These are phyloP conservation scores for Dusona sp. DNA, from an alignment of 2,888 invertebrate genomes.

Conservation along the genomic window DNA sequence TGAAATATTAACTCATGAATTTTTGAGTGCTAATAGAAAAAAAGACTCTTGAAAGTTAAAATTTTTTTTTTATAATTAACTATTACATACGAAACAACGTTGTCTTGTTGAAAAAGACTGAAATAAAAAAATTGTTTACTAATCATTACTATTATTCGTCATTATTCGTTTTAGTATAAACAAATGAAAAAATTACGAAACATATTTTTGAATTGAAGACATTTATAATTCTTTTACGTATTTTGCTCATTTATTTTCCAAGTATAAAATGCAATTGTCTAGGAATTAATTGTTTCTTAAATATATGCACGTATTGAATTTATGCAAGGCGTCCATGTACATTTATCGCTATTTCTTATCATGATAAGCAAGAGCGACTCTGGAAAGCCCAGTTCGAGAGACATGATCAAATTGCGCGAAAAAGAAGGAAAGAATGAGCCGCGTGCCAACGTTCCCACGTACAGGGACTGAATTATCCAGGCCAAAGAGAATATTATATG, in stretches of 20 bases:
- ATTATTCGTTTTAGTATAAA: too few species aligned
- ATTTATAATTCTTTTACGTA: not conserved
- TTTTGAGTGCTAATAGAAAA: not conserved
- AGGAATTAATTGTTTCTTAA: not conserved
- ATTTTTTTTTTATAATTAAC: too few species aligned
- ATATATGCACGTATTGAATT: not conserved
- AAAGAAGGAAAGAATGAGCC: constrained; percentile 61
- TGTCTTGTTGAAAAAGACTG: too few species aligned
- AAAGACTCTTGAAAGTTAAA: too few species aligned
- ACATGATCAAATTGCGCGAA: constrained; percentile 48
- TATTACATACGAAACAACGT: too few species aligned
- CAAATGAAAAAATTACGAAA: too few species aligned
- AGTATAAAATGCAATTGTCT: not conserved
- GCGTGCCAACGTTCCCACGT: constrained; percentile 79
- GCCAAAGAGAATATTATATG: constrained; percentile 63
- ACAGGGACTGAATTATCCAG: constrained; percentile 48
- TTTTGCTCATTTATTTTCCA: not conserved
- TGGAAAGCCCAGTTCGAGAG: constrained; percentile 29
- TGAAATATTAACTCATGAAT: too few species aligned
- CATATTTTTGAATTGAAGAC: not conserved
- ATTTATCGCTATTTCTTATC: constrained; percentile 17
- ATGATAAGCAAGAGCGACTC: constrained; percentile 19
- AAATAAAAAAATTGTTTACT: too few species aligned
- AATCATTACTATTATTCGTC: too few species aligned
- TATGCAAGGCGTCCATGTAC: not conserved